Base-by-base conservation (phyloP, 2,888 invertebrate genomes). In the Hermodice carunculata region DNA sequence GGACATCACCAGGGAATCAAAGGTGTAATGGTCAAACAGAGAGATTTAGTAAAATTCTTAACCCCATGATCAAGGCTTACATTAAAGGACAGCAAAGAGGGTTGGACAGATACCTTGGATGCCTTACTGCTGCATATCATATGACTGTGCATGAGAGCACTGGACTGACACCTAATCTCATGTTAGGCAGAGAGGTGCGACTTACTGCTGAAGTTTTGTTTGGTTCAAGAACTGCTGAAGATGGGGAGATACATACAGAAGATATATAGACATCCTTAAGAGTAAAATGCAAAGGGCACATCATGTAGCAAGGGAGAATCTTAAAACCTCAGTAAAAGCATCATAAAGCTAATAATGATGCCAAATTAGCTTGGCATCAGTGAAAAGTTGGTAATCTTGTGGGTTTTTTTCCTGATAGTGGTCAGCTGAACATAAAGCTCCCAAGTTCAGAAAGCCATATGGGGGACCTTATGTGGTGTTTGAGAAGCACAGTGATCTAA, bases 71-170 rank as follows among this genome's bases (percentile, higher is more conserved):
- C 11, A 64, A 42, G 40, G 54, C 66, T 19, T 71, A 69, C 43
- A 24, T 69, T 1, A 61, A 40, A 0, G 62, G 64, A 3, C n/a
- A n/a, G n/a, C 64, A 66, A 26, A 29, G 24, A 24, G 64, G 67
- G 11, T 70, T 67, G 73, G 71, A 73, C 29, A 19, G 28, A 43
- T 43, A 69, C 22, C 43, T 73, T 3, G 54, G 56, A 8, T 67
- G 40, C 28, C 32, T 73, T 4, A 58, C 71, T 1, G 67, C 60
- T 11, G 73, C 71, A 1, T 71, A 68, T 22, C 29, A 70, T 32
- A 53, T 65, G 5, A 63, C 67, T 3, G 59, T 61, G 3, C 37
- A 64, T 48, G 69, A 64, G n/a, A n/a, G 43, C 2, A 73, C 69
- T 32, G 37, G 48, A 6, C 26, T 68, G 3, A 68, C 66, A n/a